These are phyloP conservation scores for Pheosia gnoma DNA, from an alignment of 2,888 invertebrate genomes.

Conservation along the genomic window DNA sequence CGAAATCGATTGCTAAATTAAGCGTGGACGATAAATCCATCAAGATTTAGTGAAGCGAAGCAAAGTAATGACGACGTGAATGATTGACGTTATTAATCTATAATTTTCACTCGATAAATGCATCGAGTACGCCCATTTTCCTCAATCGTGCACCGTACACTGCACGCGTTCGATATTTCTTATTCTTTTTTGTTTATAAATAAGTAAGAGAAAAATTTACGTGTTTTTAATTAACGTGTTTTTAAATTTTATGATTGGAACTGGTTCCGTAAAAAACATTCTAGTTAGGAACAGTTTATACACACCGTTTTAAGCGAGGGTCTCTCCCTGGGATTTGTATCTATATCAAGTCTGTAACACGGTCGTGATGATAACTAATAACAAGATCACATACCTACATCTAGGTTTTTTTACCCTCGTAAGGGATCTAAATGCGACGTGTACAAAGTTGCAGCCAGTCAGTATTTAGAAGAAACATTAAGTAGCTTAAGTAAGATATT, in stretches of 20 bases:
- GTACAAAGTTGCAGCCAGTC: too few species aligned
- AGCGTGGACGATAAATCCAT: slow-evolving; percentile 49
- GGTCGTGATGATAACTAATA: too few species aligned
- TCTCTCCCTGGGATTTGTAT: too few species aligned
- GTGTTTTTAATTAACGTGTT: slow-evolving; percentile 10
- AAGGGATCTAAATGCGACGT: too few species aligned
- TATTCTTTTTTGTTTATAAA: slow-evolving; percentile 20
- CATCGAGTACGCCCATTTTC: slow-evolving; percentile 48
- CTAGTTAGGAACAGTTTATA: slow-evolving; percentile 19
- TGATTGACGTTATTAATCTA: slow-evolving; percentile 61
- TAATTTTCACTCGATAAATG: slow-evolving; percentile 60
- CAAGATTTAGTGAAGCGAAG: slow-evolving; percentile 33
- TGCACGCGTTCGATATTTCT: slow-evolving; percentile 17
- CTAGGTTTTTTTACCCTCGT: too few species aligned
- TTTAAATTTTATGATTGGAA: slow-evolving; percentile 11
- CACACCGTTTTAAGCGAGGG: too few species aligned
- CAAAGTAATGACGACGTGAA: slow-evolving; percentile 51
- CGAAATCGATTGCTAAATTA: slow-evolving; percentile 37
- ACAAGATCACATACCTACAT: too few species aligned
- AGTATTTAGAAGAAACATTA: too few species aligned
- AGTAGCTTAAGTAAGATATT: too few species aligned
- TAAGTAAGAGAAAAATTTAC: slow-evolving; percentile 17
- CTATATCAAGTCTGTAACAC: too few species aligned
- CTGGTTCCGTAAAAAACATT: slow-evolving; percentile 9
- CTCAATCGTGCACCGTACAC: slow-evolving; percentile 36